These are phyloP conservation scores for Clunio marinus DNA, from an alignment of 2,888 invertebrate genomes.

Conservation along the genomic window DNA sequence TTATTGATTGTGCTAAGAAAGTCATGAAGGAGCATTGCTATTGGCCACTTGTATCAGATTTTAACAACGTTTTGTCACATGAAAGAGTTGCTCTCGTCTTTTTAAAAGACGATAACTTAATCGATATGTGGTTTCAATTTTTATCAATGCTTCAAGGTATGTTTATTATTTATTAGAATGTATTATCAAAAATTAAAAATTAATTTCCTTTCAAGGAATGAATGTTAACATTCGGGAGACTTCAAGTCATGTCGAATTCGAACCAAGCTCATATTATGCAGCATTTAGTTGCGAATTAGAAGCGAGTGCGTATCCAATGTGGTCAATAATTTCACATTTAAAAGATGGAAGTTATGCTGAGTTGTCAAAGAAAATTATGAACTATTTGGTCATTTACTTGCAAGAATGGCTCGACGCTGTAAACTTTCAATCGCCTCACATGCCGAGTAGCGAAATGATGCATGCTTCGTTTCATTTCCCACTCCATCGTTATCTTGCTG, in stretches of 20 bases:
- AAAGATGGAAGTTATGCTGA: conserved; percentile 66
- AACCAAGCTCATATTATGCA: conserved; percentile 95
- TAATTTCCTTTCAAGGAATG: conserved; percentile 65
- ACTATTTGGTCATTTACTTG: conserved; percentile 71
- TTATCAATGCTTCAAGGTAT: conserved; percentile 88
- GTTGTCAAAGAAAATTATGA: conserved; percentile 70
- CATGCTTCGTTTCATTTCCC: conserved; percentile 96
- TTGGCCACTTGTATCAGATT: conserved; percentile 95
- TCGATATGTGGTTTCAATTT: conserved; percentile 95
- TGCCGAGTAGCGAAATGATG: conserved; percentile 64
- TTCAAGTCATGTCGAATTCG: conserved; percentile 90
- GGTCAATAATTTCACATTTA: conserved; percentile 89
- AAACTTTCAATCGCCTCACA: conserved; percentile 63
- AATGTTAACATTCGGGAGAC: conserved; percentile 91
- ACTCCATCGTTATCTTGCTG: conserved; percentile 88
- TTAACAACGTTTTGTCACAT: conserved; percentile 93
- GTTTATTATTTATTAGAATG: background rate
- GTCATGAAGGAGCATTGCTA: conserved; percentile 98
- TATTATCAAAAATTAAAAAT: background rate
- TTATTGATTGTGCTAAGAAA: conserved; percentile 85
- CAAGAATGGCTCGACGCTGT: conserved; percentile 87
- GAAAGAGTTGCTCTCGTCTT: conserved; percentile 86
- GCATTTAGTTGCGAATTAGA: conserved; percentile 97
- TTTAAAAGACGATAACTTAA: conserved; percentile 79
- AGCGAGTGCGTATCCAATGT: conserved; percentile 96